A percentile compares a stretch with the other conserved stretches of the same genome.
Conservation (phyloP, 1,140 invertebrate species). For the Copidosoma floridanum region DNA sequence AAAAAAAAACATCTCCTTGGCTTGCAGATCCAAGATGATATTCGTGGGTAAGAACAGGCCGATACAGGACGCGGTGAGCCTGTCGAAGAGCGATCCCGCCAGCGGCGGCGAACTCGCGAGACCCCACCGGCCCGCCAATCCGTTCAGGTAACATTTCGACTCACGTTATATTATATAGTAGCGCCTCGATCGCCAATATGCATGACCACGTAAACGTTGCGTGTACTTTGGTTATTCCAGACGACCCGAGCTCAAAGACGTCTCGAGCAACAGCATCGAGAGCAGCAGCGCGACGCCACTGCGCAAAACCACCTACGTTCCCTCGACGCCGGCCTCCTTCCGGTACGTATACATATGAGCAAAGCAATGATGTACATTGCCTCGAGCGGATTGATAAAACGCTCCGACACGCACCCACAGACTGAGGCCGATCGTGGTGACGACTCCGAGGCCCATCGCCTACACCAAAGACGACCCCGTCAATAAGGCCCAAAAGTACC, state of each 20-base stretch:
- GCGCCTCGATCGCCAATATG: too few species aligned
- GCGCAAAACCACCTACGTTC: conserved; percentile 26
- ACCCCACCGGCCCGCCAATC: conserved; percentile 53
- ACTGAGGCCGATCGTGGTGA: conserved; percentile 31
- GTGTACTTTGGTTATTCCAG: too few species aligned
- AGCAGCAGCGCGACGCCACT: conserved; percentile 33
- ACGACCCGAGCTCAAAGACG: conserved; percentile 41
- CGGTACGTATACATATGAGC: conserved; percentile 26
- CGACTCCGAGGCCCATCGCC: conserved; percentile 32
- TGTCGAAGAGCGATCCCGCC: conserved; percentile 68
- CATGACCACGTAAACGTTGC: too few species aligned
- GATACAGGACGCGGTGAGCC: conserved; percentile 67
- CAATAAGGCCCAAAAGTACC: conserved; percentile 29
- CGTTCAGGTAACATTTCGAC: conserved; percentile 49
- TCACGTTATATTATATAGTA: too few species aligned
- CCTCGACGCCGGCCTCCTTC: conserved; percentile 19
- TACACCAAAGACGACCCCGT: conserved; percentile 22
- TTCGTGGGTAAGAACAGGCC: conserved; percentile 71
- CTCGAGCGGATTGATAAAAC: conserved; percentile 5
- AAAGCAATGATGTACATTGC: too few species aligned
- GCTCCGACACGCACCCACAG: conserved; percentile 12
- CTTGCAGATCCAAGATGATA: conserved; percentile 68
- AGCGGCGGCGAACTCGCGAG: conserved; percentile 64
- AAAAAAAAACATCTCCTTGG: neutral
- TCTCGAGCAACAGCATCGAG: conserved; percentile 48